These are phyloP conservation scores for Poecilobothrus nobilitatus DNA, from an alignment of 2,888 invertebrate species.

Conservation along the genomic window DNA sequence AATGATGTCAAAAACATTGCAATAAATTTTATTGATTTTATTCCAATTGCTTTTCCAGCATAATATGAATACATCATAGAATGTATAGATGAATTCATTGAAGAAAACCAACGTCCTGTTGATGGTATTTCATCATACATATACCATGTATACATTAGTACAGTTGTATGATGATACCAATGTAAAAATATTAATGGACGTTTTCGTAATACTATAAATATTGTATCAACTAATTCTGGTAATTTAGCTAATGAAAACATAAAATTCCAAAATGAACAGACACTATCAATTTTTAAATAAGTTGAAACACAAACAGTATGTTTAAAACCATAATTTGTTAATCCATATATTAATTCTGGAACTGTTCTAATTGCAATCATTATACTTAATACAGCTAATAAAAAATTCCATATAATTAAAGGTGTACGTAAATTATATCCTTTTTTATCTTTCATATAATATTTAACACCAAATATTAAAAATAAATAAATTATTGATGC, in stretches of 20 bases:
- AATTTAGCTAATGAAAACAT: slow-evolving; percentile 95
- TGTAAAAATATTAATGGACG: slow-evolving; percentile 90
- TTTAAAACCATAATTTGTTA: slow-evolving; percentile 83
- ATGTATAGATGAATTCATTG: slow-evolving; percentile 90
- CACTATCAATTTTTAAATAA: slow-evolving; percentile 83
- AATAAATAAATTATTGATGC: slow-evolving; percentile 66
- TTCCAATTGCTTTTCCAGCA: slow-evolving; percentile 75
- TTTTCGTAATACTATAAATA: slow-evolving; percentile 87
- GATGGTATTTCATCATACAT: slow-evolving; percentile 84
- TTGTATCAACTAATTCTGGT: slow-evolving; percentile 91
- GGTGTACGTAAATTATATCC: slow-evolving; percentile 76
- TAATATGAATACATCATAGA: slow-evolving; percentile 89
- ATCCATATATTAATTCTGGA: slow-evolving; percentile 83
- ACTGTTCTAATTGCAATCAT: slow-evolving; percentile 86
- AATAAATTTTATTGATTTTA: slow-evolving; percentile 72
- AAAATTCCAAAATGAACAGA: slow-evolving; percentile 96
- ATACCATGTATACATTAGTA: slow-evolving; percentile 91
- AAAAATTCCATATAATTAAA: slow-evolving; percentile 85
- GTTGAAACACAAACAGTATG: slow-evolving; percentile 94
- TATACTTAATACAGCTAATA: slow-evolving; percentile 88
- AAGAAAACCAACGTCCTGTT: slow-evolving; percentile 87
- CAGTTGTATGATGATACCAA: slow-evolving; percentile 96
- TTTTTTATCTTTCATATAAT: slow-evolving; percentile 85
- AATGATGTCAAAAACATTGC: slow-evolving; percentile 85
- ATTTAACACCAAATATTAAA: slow-evolving; percentile 86